Base-by-base conservation (phyloP, 2,113 vertebrate genomes). In the Caloenas nicobarica region DNA sequence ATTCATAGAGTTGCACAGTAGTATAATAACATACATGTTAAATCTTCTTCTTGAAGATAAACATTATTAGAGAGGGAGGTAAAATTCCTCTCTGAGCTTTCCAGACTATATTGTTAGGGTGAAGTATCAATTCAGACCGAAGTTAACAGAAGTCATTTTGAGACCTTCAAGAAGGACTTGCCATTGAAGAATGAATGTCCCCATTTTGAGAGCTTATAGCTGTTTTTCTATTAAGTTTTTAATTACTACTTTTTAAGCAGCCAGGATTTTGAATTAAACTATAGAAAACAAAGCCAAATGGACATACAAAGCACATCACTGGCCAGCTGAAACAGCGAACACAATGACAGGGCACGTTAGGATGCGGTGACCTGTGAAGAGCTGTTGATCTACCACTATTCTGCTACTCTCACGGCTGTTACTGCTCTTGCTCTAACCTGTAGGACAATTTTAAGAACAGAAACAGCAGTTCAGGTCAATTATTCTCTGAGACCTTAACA, bases 241-340 rank as follows among this genome's bases (percentile, higher is more conserved):
- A 84, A 80, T 42, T 46, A 9, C 3, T 74, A 81, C 38, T 71
- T 70, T 46, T 73, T 46, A 71, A 81, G 62, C 17, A 81, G 29
- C 9, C 11, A 89, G 8, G 10, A 51, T 21, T 89, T 60, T 24
- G 7, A 78, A 73, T 29, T 10, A 85, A 9, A 79, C 64, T 28
- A 34, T 1, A 71, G 42, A 76, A 85, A 81, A 34, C 28, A 77
- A 93, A 89, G n/a, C 13, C 29, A 69, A 83, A 58, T 13, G 12
- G 38, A 50, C 28, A 66, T 18, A 77, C 3, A 21, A 76, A 68
- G 25, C 25, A 81, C 0, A 0, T 3, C 21, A 46, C 17, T 34
- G 44, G 57, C 21, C 36, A 83, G 12, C 7, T 77, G 50, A 73
- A 57, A 68, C n/a, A 69, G 7, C 1, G 38, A 3, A 68, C 68